Evolutionary conservation across 2,113 vertebrate genomes (phyloP).

Genomic region (Mystacornis crossleyi): DNA sequence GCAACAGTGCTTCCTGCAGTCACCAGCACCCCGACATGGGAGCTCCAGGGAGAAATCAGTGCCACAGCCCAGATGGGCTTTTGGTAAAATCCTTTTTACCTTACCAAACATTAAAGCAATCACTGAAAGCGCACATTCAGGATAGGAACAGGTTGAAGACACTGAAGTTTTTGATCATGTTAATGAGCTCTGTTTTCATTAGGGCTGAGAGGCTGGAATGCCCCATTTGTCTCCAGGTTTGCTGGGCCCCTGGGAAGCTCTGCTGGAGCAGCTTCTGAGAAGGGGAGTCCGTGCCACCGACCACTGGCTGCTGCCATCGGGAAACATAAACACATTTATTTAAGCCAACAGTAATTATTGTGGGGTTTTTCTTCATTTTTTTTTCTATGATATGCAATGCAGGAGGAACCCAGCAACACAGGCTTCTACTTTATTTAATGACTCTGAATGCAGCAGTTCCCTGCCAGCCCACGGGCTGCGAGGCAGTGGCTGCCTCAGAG

Average conservation of each 20-base stretch:
- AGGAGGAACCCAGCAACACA: background rate
- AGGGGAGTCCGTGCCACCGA: rapidly evolving
- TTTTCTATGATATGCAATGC: background rate
- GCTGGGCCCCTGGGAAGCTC: background rate
- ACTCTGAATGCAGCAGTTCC: background rate
- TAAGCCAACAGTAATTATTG: background rate
- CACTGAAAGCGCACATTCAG: background rate
- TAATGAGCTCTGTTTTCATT: background rate
- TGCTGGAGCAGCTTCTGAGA: background rate
- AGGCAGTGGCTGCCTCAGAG: rapidly evolving
- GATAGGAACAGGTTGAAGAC: background rate
- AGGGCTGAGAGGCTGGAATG: background rate
- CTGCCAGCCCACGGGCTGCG: background rate
- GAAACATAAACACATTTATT: background rate
- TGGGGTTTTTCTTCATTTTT: rapidly evolving
- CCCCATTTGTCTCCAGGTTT: background rate
- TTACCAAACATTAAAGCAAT: background rate
- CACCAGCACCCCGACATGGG: background rate
- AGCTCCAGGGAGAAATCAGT: background rate
- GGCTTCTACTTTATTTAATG: background rate
- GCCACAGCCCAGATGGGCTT: background rate
- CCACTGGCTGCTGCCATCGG: background rate
- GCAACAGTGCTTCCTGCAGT: background rate
- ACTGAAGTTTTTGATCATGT: background rate
- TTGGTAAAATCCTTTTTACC: background rate